These are phyloP conservation scores for Himalopsyche tibetana DNA, from an alignment of 2,888 invertebrate species.

Conservation along the genomic window DNA sequence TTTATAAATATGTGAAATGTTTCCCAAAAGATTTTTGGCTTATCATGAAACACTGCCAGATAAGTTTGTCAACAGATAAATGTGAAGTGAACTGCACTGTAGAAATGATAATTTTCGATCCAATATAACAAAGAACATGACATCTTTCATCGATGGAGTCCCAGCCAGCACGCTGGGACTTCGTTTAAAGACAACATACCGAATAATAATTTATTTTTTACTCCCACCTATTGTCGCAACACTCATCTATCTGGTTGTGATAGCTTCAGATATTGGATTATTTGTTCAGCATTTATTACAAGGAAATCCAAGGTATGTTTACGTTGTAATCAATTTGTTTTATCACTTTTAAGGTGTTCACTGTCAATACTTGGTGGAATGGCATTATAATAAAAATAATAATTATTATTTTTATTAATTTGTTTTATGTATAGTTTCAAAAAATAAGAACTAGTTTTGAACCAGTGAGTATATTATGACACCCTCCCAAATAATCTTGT, in stretches of 20 bases:
- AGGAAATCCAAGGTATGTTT: constrained; percentile 76
- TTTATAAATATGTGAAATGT: not conserved
- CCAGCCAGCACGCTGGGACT: constrained; percentile 61
- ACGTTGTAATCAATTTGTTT: not conserved
- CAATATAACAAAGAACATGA: constrained; percentile 48
- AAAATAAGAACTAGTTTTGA: too few relatives aligned
- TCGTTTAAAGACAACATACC: constrained; percentile 55
- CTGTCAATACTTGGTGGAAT: too few relatives aligned
- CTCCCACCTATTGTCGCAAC: constrained; percentile 79
- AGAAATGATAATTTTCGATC: not conserved
- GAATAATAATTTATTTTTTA: constrained; percentile 68
- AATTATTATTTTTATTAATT: too few relatives aligned
- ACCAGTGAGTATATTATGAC: not conserved
- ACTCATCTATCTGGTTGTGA: constrained; percentile 81
- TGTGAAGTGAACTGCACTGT: constrained; percentile 48
- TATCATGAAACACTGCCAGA: not conserved
- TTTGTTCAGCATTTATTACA: constrained; percentile 80
- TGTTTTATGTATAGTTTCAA: too few relatives aligned
- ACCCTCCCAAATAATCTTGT: not conserved
- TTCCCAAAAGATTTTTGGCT: not conserved
- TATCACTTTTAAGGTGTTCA: too few relatives aligned
- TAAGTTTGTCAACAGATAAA: not conserved
- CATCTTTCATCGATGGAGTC: constrained; percentile 56
- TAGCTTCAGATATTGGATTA: constrained; percentile 82
- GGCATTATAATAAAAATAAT: too few relatives aligned